phyloP scores from a whole-genome alignment of 2,888 invertebrate genomes.

The Microplitis deprimator region DNA sequence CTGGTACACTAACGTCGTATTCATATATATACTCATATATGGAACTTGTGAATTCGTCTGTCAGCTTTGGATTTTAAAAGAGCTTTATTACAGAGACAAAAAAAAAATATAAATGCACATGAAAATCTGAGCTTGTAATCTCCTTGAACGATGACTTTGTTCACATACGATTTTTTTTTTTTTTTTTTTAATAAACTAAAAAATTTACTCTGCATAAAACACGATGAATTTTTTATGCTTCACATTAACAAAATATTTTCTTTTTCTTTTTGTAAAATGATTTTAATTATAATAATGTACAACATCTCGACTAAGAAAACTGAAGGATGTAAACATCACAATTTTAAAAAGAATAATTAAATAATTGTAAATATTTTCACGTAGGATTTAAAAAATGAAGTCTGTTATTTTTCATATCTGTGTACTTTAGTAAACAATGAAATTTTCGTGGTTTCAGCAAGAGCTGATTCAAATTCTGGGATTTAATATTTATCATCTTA shows the following conservation, averaged over 20 bases:
- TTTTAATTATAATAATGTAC: background rate
- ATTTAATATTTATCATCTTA: conserved; percentile 40
- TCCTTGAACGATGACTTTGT: conserved; percentile 13
- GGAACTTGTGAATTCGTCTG: conserved; percentile 30
- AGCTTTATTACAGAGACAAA: conserved; percentile 9
- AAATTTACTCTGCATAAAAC: background rate
- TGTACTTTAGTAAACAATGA: conserved; percentile 56
- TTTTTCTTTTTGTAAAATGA: background rate
- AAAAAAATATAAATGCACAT: conserved; percentile 41
- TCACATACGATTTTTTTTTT: background rate
- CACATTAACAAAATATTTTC: background rate
- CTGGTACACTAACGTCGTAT: conserved; percentile 48
- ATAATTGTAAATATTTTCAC: conserved; percentile 15
- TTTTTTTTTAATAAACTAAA: background rate
- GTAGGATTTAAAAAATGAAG: conserved; percentile 19
- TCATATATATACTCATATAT: conserved; percentile 18
- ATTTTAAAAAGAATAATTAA: conserved; percentile 3
- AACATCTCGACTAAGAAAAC: background rate
- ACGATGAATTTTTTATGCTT: background rate
- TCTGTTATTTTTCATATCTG: conserved; percentile 57
- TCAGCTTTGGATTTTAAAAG: conserved; percentile 26
- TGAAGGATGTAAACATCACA: background rate
- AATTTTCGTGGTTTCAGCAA: conserved; percentile 44
- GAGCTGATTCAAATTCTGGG: conserved; percentile 50
- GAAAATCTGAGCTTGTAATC: conserved; percentile 22